Percentiles rank a stretch among this genome's conserved stretches.
Conservation (phyloP, 1,140 invertebrate species). For the Gryllus bimaculatus region DNA sequence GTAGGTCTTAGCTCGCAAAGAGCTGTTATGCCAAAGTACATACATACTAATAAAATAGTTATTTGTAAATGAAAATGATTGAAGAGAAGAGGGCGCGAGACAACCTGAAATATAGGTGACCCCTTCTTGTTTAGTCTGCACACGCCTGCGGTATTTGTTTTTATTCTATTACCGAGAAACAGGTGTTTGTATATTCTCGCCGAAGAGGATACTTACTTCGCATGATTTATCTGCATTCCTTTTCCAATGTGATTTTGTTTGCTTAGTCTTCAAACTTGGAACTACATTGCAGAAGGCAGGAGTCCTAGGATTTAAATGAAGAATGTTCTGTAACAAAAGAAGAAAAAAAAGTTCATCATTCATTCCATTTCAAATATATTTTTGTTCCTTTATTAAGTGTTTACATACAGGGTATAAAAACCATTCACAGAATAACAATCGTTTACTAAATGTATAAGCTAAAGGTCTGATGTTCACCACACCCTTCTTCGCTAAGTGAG, state of each 20-base stretch:
- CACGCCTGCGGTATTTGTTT: background rate
- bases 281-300: constrained; percentile 62
- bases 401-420: too few relatives aligned
- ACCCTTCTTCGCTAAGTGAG: too few relatives aligned
- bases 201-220: constrained; percentile 48
- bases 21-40: too few relatives aligned
- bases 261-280: constrained; percentile 74
- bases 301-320: constrained; percentile 76
- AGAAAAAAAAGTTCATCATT: constrained; percentile 3
- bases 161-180: background rate
- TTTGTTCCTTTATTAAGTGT: too few relatives aligned
- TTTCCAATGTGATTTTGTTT: constrained; percentile 90
- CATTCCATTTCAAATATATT: too few relatives aligned
- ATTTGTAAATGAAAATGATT: background rate
- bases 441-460: too few relatives aligned
- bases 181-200: background rate
- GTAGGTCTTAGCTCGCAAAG: too few relatives aligned
- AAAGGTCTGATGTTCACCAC: too few relatives aligned
- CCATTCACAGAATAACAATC: too few relatives aligned
- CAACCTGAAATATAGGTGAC: background rate
- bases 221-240: constrained; percentile 80
- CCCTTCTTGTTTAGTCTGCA: background rate
- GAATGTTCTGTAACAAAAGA: constrained; percentile 58
- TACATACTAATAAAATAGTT: too few relatives aligned
- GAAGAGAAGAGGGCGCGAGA: too few relatives aligned